Evolutionary conservation across 2,888 invertebrate genomes (phyloP).

Genomic region (Stenoptilia bipunctidactyla): DNA sequence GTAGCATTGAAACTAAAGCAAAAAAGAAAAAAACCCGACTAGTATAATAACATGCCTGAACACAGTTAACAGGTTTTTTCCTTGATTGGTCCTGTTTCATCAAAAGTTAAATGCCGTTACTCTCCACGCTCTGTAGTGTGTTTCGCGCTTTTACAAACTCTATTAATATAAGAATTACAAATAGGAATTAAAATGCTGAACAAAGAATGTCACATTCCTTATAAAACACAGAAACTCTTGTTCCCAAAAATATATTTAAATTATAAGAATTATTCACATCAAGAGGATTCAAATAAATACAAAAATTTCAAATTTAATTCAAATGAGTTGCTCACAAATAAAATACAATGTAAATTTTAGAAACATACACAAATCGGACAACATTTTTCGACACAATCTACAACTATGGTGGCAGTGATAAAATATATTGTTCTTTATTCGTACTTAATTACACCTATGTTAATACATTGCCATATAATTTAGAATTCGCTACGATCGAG

Average conservation of each 20-base stretch:
- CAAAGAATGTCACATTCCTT: conserved; percentile 13
- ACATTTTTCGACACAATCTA: conserved; percentile 20
- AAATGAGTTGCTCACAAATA: no score
- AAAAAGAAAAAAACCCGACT: conserved; percentile 15
- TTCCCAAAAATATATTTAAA: neutral
- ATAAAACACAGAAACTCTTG: neutral
- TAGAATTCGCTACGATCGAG: no score
- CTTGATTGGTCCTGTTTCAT: neutral
- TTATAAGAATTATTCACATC: no score
- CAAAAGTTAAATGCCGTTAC: conserved; percentile 3
- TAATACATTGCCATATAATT: neutral
- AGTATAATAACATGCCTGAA: conserved; percentile 7
- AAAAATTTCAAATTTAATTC: no score
- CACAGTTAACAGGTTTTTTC: neutral
- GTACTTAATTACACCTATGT: conserved; percentile 10
- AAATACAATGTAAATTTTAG: neutral
- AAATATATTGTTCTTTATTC: conserved; percentile 46
- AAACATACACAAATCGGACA: conserved; percentile 13
- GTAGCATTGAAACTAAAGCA: conserved; percentile 5
- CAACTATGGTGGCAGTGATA: conserved; percentile 59
- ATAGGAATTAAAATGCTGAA: conserved; percentile 18
- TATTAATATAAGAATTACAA: conserved; percentile 11
- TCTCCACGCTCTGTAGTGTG: conserved; percentile 53
- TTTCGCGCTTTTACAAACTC: conserved; percentile 49
- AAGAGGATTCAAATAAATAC: no score